phyloP scores from a whole-genome alignment of 64 coral and sea anemone genomes.

The Catalaphyllia jardinei region DNA sequence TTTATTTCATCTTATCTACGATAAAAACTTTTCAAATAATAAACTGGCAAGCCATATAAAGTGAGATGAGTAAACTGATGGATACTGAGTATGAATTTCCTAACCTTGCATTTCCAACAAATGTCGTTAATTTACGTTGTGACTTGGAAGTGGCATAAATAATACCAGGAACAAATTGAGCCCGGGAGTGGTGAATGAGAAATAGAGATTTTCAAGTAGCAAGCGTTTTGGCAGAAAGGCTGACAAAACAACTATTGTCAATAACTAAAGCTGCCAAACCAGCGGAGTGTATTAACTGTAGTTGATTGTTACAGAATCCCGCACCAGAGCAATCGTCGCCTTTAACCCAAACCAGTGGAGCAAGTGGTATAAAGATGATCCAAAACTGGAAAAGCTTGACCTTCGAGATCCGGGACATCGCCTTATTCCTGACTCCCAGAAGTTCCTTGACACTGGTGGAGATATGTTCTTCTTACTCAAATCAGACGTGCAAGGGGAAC shows the following conservation, averaged over 20 bases:
- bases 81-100: too few relatives aligned
- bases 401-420: background rate
- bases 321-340: conserved; percentile 62
- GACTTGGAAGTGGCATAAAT: too few relatives aligned
- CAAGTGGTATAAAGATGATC: conserved; percentile 63
- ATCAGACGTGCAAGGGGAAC: conserved; percentile 18
- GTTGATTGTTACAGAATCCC: conserved; percentile 27
- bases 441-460: conserved; percentile 84
- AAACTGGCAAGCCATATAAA: too few relatives aligned
- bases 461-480: conserved; percentile 81
- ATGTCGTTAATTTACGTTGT: too few relatives aligned
- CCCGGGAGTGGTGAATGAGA: too few relatives aligned
- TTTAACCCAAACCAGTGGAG: conserved; percentile 80
- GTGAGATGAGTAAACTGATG: too few relatives aligned
- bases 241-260: background rate
- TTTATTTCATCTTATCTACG: too few relatives aligned
- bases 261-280: background rate
- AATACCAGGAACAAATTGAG: too few relatives aligned
- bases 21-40: too few relatives aligned
- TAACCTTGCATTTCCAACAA: too few relatives aligned
- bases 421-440: conserved; percentile 59
- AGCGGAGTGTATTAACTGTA: background rate
- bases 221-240: too few relatives aligned
- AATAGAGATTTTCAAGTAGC: too few relatives aligned
- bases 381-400: conserved; percentile 46